Conservation (phyloP, 2,797 vertebrate species). For the Acanthurus leucopareius region DNA sequence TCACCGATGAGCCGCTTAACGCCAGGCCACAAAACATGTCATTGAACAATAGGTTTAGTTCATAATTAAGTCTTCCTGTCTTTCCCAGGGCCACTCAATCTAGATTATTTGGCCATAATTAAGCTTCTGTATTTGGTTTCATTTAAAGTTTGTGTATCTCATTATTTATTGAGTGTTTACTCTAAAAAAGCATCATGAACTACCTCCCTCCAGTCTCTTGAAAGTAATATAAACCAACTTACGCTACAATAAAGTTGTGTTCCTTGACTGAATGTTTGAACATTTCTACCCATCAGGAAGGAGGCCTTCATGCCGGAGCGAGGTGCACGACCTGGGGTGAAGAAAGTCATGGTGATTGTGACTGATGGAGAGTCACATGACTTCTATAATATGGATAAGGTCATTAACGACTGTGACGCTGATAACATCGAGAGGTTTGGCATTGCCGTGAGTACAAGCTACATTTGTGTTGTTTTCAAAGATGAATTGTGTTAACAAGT, state of each 20-base stretch:
- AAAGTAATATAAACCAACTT: not conserved
- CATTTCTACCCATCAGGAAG: constrained; percentile 79
- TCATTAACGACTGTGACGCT: constrained; percentile 87
- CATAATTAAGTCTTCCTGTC: not conserved
- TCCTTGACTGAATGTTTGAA: not conserved
- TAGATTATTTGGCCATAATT: too few species aligned
- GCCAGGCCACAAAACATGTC: not conserved
- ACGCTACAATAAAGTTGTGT: not conserved
- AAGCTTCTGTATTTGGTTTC: too few species aligned
- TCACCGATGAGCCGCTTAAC: not conserved
- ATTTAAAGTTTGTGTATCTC: not conserved
- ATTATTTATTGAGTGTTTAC: not conserved
- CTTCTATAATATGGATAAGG: constrained; percentile 80
- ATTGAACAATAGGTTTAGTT: not conserved
- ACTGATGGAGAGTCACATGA: constrained; percentile 98
- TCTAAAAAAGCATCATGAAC: not conserved
- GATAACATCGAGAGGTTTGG: constrained; percentile 94
- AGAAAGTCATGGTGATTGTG: constrained; percentile 98
- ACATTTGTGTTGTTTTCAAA: not conserved
- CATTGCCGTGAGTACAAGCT: constrained; percentile 91
- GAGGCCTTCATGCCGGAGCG: constrained; percentile 93
- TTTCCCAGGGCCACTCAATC: too few species aligned
- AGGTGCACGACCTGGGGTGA: constrained; percentile 91
- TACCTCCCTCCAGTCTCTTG: not conserved
- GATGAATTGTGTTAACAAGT: not conserved